Conservation (phyloP, 2,888 invertebrate species). For the Pammene fasciana region DNA sequence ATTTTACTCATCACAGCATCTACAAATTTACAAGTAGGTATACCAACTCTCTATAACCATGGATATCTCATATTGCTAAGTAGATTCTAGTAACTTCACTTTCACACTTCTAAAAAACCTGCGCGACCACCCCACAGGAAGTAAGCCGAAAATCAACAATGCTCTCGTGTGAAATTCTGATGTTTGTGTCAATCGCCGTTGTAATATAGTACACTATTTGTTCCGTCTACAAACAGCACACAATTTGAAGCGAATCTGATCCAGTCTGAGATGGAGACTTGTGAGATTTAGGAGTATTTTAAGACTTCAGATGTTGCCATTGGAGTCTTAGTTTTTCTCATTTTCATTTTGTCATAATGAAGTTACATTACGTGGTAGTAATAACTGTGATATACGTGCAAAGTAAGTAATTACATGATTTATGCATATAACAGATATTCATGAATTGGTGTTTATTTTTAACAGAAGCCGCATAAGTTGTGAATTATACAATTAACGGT, state of each 20-base stretch:
- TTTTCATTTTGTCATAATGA: background rate
- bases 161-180: constrained; percentile 15
- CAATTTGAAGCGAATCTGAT: constrained; percentile 14
- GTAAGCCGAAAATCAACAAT: constrained; percentile 19
- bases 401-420: constrained; percentile 23
- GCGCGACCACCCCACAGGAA: constrained; percentile 10
- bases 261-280: constrained; percentile 3
- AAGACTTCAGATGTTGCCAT: background rate
- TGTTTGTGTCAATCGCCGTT: background rate
- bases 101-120: background rate
- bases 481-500: too few species aligned
- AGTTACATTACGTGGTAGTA: background rate
- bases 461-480: too few species aligned
- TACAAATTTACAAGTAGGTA: too few species aligned
- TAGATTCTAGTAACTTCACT: too few species aligned
- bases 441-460: too few species aligned
- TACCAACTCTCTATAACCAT: too few species aligned
- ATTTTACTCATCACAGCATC: too few species aligned
- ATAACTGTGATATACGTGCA: background rate
- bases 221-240: constrained; percentile 12
- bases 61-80: too few species aligned
- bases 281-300: background rate
- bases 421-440: too few species aligned
- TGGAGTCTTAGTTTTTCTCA: background rate
- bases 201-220: constrained; percentile 1